phyloP scores from a whole-genome alignment of 1,140 invertebrate species.

The Halesus radiatus region DNA sequence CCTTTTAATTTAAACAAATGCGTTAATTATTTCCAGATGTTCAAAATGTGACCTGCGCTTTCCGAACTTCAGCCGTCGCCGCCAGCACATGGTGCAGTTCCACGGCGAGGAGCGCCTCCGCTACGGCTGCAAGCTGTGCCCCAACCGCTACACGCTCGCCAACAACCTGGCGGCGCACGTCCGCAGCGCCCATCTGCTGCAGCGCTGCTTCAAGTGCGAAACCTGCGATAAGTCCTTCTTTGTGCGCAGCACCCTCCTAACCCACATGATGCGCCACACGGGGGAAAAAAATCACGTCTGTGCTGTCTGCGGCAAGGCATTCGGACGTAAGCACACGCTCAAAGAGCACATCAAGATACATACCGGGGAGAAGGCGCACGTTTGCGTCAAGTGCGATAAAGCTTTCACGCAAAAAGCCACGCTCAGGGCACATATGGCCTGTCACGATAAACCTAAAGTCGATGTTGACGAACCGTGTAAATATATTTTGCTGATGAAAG shows the following conservation, averaged over 20 bases:
- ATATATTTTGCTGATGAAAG: too few relatives aligned
- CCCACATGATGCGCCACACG: constrained; percentile 74
- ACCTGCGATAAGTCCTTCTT: constrained; percentile 46
- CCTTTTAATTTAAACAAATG: too few relatives aligned
- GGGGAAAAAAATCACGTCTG: constrained; percentile 76
- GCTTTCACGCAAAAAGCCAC: constrained; percentile 69
- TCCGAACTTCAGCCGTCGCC: constrained; percentile 39
- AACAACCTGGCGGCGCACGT: constrained; percentile 47
- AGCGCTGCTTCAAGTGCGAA: constrained; percentile 30
- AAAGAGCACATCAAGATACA: constrained; percentile 80
- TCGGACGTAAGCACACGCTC: constrained; percentile 78
- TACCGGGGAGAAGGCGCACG: constrained; percentile 69
- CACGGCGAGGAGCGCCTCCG: constrained; percentile 40
- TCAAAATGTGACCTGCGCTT: constrained; percentile 45
- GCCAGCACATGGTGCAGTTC: constrained; percentile 38
- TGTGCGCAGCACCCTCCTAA: constrained; percentile 28
- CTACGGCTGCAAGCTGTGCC: constrained; percentile 48
- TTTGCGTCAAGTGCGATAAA: constrained; percentile 69
- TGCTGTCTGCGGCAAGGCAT: constrained; percentile 69
- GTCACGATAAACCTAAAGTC: constrained; percentile 58
- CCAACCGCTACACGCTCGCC: constrained; percentile 38
- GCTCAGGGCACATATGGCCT: constrained; percentile 65
- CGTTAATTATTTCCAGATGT: constrained; percentile 33
- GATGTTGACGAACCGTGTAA: too few relatives aligned
- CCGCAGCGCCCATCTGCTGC: constrained; percentile 43